Evolutionary conservation across 2,888 invertebrate species (phyloP).

Genomic region (Blastobasis lacticolella): DNA sequence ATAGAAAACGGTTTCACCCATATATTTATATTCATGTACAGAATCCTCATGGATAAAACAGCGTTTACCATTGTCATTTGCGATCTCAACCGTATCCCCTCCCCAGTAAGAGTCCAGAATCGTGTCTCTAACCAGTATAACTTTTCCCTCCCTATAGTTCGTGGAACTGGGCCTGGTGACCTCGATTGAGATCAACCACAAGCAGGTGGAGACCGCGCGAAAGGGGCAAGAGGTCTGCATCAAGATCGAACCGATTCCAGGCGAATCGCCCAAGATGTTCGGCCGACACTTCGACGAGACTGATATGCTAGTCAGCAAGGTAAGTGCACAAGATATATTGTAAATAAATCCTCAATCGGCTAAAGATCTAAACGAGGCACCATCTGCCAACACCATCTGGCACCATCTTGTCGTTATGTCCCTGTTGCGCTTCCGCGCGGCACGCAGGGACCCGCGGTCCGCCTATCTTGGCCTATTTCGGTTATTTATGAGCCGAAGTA

Average conservation of each 20-base stretch:
- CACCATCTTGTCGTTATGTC: too few species aligned
- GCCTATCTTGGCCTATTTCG: too few species aligned
- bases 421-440: too few species aligned
- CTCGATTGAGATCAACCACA: constrained; percentile 97
- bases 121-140: not conserved
- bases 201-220: constrained; percentile 92
- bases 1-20: too few species aligned
- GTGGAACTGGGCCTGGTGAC: constrained; percentile 95
- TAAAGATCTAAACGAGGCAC: too few species aligned
- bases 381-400: too few species aligned
- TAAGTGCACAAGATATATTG: constrained; percentile 44
- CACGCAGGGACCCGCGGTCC: too few species aligned
- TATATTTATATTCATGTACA: too few species aligned
- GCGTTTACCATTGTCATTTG: not conserved
- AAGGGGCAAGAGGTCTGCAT: constrained; percentile 97
- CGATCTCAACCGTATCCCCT: not conserved
- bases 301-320: constrained; percentile 96
- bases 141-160: constrained; percentile 75
- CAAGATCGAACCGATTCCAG: constrained; percentile 97
- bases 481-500: too few species aligned
- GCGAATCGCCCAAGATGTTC: constrained; percentile 99
- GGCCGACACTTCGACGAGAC: constrained; percentile 98
- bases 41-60: not conserved
- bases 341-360: too few species aligned
- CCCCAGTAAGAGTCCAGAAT: not conserved